Conservation (phyloP, 2,797 vertebrate species). For the Astyanax mexicanus region DNA sequence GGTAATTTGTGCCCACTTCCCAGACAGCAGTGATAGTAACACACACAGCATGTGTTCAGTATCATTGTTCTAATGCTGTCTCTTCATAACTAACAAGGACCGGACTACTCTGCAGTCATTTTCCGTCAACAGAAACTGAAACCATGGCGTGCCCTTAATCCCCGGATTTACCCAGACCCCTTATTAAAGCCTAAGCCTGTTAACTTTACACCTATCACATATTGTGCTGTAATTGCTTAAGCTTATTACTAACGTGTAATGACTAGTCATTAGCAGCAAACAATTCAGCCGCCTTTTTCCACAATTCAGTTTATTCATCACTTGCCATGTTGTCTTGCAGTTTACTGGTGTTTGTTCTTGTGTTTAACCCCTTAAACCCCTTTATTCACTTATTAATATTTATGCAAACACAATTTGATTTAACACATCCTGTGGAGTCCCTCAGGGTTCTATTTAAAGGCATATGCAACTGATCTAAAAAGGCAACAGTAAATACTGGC, state of each 20-base stretch:
- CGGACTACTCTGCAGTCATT: constrained; percentile 34
- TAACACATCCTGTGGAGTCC: too few species aligned
- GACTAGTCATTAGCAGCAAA: constrained; percentile 20
- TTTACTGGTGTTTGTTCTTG: not conserved
- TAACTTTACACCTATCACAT: constrained; percentile 45
- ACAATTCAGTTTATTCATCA: not conserved
- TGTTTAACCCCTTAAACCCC: too few species aligned
- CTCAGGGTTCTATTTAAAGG: too few species aligned
- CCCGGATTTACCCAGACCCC: constrained; percentile 42
- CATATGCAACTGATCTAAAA: too few species aligned
- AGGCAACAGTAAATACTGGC: too few species aligned
- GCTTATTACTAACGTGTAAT: constrained; percentile 42
- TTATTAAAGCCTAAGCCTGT: constrained; percentile 46
- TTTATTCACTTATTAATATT: too few species aligned
- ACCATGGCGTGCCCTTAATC: constrained; percentile 27
- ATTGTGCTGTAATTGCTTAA: constrained; percentile 33
- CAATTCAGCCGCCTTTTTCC: not conserved
- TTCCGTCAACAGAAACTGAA: constrained; percentile 39
- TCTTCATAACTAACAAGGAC: constrained; percentile 19
- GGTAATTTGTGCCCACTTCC: too few species aligned
- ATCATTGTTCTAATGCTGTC: not conserved
- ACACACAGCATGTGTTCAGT: too few species aligned
- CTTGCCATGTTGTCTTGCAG: not conserved
- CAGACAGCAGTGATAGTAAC: too few species aligned
- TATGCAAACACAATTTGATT: too few species aligned